Percentiles rank a stretch among this genome's conserved stretches.
These are phyloP conservation scores for Polymixis flavicincta DNA, from an alignment of 2,888 invertebrate species.

Conservation along the genomic window DNA sequence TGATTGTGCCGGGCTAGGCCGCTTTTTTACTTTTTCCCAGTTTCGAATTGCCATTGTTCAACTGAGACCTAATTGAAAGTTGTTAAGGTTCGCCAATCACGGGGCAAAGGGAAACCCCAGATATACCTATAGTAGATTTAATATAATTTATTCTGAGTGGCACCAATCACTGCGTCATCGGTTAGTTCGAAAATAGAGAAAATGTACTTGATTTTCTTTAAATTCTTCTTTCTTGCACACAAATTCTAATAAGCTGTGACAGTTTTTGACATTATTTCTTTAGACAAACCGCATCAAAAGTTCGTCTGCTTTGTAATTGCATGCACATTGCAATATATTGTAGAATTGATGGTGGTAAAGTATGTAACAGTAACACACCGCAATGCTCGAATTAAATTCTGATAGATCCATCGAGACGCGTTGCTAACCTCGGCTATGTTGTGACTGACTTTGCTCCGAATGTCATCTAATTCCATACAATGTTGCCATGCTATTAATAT, in stretches of 20 bases:
- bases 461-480: slow-evolving; percentile 73
- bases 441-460: slow-evolving; percentile 64
- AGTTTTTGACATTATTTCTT: slow-evolving; percentile 24
- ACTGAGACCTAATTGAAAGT: slow-evolving; percentile 82
- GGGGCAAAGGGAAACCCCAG: slow-evolving; percentile 25
- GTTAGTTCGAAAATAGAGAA: slow-evolving; percentile 9
- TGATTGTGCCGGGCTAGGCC: slow-evolving; percentile 87
- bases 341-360: slow-evolving; percentile 43
- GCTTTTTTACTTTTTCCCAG: slow-evolving; percentile 82
- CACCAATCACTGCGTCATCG: not conserved
- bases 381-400: slow-evolving; percentile 56
- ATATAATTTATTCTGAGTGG: slow-evolving; percentile 16
- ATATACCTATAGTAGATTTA: slow-evolving; percentile 7
- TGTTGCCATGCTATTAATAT: slow-evolving; percentile 72
- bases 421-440: slow-evolving; percentile 57
- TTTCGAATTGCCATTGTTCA: slow-evolving; percentile 87
- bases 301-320: slow-evolving; percentile 42
- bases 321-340: slow-evolving; percentile 49
- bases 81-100: slow-evolving; percentile 79
- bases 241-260: slow-evolving; percentile 28
- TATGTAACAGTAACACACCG: slow-evolving; percentile 46
- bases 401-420: slow-evolving; percentile 61
- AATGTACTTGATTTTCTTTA: slow-evolving; percentile 14
- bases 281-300: slow-evolving; percentile 37
- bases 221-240: slow-evolving; percentile 15